Percentiles rank a stretch among this genome's conserved stretches.
These are phyloP conservation scores for Heliconius ethilla DNA, from an alignment of 2,888 invertebrate genomes.

Conservation along the genomic window DNA sequence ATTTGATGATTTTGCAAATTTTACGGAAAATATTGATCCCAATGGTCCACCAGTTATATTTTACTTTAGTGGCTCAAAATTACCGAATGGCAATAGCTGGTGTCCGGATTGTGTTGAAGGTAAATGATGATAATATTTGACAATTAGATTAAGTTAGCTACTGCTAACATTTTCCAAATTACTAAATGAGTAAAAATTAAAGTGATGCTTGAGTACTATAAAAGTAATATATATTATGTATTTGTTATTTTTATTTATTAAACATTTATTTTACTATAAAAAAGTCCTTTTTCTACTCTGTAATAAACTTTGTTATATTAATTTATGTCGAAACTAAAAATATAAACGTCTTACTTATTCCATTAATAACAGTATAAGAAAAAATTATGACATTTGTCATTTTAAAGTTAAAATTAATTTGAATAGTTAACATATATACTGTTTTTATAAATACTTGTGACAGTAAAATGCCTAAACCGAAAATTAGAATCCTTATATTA, in stretches of 20 bases:
- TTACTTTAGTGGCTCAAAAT: constrained; percentile 85
- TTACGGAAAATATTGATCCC: constrained; percentile 76
- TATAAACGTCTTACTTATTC: not conserved
- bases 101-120: constrained; percentile 94
- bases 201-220: too few species aligned
- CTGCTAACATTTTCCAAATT: not conserved
- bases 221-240: too few species aligned
- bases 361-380: not conserved
- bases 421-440: not conserved
- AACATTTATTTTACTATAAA: too few species aligned
- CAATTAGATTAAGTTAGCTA: not conserved
- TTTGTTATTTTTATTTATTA: too few species aligned
- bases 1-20: constrained; percentile 83
- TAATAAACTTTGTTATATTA: not conserved
- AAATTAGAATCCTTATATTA: constrained; percentile 52
- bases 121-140: constrained; percentile 61
- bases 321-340: not conserved
- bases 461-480: constrained; percentile 45
- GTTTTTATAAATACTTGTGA: not conserved
- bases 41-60: constrained; percentile 73
- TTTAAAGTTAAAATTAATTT: not conserved
- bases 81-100: constrained; percentile 89
- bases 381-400: constrained; percentile 11
- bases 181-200: too few species aligned
- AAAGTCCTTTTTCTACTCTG: not conserved